phyloP scores from a whole-genome alignment of 2,888 invertebrate species.

The Ypsolopha scabrella region DNA sequence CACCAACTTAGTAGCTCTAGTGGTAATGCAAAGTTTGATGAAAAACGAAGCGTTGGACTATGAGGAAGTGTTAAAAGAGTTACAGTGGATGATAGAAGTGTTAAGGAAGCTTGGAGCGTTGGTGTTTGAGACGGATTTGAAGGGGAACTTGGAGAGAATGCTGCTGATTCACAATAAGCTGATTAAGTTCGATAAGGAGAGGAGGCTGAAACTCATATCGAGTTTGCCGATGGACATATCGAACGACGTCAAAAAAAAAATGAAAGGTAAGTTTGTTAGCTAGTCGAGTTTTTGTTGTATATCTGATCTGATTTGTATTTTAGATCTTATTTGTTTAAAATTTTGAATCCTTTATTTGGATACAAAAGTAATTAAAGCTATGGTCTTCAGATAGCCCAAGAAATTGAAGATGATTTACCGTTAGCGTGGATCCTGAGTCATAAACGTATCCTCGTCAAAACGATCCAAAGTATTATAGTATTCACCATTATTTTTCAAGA shows the following conservation, averaged over 20 bases:
- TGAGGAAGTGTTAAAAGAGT: constrained; percentile 58
- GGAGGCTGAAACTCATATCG: constrained; percentile 41
- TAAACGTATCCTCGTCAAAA: too few species aligned
- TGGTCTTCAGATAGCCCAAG: too few species aligned
- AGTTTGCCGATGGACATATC: constrained; percentile 45
- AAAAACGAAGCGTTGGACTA: constrained; percentile 40
- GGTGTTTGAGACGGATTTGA: constrained; percentile 59
- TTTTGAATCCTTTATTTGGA: too few species aligned
- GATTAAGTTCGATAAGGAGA: constrained; percentile 42
- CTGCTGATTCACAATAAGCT: constrained; percentile 70
- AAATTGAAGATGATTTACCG: too few species aligned
- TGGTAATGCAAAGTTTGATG: constrained; percentile 65
- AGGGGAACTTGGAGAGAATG: constrained; percentile 64
- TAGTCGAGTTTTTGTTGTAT: constrained; percentile 17
- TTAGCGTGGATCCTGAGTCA: too few species aligned
- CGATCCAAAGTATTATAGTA: too few species aligned
- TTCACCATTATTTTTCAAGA: too few species aligned
- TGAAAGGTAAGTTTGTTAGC: constrained; percentile 53
- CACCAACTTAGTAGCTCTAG: constrained; percentile 78
- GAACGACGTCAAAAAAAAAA: constrained; percentile 50
- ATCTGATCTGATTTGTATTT: constrained; percentile 13
- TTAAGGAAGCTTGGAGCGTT: constrained; percentile 44
- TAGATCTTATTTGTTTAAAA: too few species aligned
- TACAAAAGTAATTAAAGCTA: too few species aligned
- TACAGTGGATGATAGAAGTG: constrained; percentile 62